phyloP scores from a whole-genome alignment of 2,888 invertebrate genomes.

The Acrobeloides nanus region DNA sequence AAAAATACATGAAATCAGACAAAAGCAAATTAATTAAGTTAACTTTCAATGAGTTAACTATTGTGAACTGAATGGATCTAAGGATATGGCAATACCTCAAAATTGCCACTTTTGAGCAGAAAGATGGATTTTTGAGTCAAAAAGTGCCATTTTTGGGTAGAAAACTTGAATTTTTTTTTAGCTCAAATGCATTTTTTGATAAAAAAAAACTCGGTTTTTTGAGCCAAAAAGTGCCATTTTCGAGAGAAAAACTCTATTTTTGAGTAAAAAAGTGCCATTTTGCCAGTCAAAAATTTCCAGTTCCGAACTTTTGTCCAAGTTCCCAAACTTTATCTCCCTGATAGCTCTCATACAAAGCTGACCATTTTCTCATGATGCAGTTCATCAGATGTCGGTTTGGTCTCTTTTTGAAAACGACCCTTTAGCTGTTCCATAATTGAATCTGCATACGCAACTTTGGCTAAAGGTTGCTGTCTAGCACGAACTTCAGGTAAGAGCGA shows the following conservation, averaged over 20 bases:
- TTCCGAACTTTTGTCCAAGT: no score
- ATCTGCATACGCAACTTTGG: constrained; percentile 21
- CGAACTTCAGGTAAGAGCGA: constrained; percentile 26
- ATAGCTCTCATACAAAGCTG: constrained; percentile 1
- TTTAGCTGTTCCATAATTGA: constrained; percentile 31
- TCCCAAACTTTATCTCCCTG: constrained; percentile 3
- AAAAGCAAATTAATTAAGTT: constrained; percentile 1
- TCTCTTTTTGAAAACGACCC: constrained; percentile 17
- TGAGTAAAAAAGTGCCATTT: no score
- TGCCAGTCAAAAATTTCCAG: neutral
- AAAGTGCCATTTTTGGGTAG: no score
- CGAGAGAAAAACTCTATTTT: no score
- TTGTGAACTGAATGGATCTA: constrained; percentile 6
- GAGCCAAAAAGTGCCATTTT: no score
- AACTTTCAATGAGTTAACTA: neutral
- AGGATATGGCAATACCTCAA: no score
- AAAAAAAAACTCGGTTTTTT: no score
- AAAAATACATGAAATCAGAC: constrained; percentile 4
- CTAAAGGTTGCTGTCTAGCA: constrained; percentile 28
- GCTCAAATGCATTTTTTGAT: no score
- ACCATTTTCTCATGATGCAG: neutral
- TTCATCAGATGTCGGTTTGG: neutral
- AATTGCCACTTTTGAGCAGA: no score
- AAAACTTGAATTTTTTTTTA: no score
- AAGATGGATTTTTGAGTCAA: no score